Conservation (phyloP, 35 echinoderm and acorn worm genomes). For the Lytechinus pictus region DNA sequence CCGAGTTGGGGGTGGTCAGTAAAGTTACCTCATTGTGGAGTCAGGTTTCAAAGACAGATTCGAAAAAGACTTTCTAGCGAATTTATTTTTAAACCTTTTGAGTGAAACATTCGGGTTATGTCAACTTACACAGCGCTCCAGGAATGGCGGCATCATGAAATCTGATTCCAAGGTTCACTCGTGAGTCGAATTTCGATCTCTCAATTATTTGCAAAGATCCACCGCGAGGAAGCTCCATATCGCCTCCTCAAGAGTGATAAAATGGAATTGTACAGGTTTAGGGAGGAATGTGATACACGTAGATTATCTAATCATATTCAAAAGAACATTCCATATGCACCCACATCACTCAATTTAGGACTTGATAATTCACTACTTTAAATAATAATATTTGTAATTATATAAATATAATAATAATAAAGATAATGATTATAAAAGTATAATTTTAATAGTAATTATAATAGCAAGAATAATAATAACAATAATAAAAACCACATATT, state of each 20-base stretch:
- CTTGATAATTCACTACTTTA: no score
- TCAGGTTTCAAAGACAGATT: not conserved
- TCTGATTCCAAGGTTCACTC: not conserved
- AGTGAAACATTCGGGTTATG: conserved; percentile 2
- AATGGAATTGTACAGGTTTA: not conserved
- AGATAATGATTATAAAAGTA: no score
- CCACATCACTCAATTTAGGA: no score
- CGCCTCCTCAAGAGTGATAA: conserved; percentile 3
- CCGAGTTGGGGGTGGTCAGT: not conserved
- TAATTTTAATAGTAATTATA: no score
- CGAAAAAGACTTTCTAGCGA: not conserved
- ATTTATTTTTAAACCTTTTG: not conserved
- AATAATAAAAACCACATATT: no score
- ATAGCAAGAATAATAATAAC: no score
- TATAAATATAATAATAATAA: no score
- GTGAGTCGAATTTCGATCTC: conserved; percentile 1
- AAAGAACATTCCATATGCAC: no score
- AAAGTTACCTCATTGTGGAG: not conserved
- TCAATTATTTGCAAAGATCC: conserved; percentile 11
- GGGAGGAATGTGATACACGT: not conserved
- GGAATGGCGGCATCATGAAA: not conserved
- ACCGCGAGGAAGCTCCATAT: not conserved
- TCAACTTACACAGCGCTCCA: not conserved
- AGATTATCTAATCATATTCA: no score
- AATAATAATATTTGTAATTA: no score